Evolutionary conservation across 2,797 vertebrate species (phyloP).

Genomic region (Jordanella pulchra): DNA sequence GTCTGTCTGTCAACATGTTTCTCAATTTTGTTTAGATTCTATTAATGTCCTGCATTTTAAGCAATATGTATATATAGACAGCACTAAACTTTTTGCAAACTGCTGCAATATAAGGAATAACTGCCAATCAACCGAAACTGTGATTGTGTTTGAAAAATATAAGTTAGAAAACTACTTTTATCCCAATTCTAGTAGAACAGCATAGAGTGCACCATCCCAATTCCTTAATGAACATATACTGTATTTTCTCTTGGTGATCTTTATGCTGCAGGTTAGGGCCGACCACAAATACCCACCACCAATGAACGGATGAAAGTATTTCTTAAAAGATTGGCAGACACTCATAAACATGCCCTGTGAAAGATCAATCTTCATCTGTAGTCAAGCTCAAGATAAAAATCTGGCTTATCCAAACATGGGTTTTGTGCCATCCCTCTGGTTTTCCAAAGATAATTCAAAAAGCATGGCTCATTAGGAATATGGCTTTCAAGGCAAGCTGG

Average conservation of each 20-base stretch:
- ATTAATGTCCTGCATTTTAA: too few species aligned
- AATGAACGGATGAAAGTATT: conserved; percentile 26
- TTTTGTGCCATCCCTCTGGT: conserved; percentile 63
- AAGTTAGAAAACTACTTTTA: background rate
- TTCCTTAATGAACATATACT: conserved; percentile 3
- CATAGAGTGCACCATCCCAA: conserved; percentile 1
- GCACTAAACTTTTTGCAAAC: too few species aligned
- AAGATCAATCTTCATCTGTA: conserved; percentile 40
- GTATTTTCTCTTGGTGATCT: conserved; percentile 19
- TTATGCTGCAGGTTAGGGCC: conserved; percentile 20
- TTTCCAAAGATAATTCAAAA: conserved; percentile 73
- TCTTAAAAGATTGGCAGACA: conserved; percentile 30
- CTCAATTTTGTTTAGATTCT: too few species aligned
- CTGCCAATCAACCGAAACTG: too few species aligned
- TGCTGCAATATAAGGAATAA: too few species aligned
- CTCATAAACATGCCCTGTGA: conserved; percentile 40
- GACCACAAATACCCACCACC: conserved; percentile 29
- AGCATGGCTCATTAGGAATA: conserved; percentile 71
- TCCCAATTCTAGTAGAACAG: conserved; percentile 17
- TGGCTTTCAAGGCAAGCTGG: conserved; percentile 55
- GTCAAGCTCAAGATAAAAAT: conserved; percentile 60
- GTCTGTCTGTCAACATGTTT: too few species aligned
- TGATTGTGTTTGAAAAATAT: too few species aligned
- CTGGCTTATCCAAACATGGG: conserved; percentile 59
- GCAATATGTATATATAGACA: too few species aligned